phyloP scores from a whole-genome alignment of 2,113 vertebrate species.

The Caranx melampygus region DNA sequence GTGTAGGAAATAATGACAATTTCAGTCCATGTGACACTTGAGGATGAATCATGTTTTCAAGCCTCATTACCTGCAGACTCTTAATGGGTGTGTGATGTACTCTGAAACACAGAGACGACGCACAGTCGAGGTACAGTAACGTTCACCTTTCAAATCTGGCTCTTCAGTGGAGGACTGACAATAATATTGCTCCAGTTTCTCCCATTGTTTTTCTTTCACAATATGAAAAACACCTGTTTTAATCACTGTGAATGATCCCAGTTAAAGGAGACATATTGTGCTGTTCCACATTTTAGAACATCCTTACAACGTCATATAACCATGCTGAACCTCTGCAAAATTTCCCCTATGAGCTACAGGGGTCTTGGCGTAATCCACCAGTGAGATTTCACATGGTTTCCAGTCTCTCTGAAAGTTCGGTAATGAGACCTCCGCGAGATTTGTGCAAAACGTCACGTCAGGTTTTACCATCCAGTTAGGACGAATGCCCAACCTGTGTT shows the following conservation, averaged over 20 bases:
- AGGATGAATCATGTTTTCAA: slow-evolving; percentile 45
- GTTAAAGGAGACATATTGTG: neutral
- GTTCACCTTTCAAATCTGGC: neutral
- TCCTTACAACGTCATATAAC: no score
- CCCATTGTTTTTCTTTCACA: neutral
- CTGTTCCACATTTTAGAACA: no score
- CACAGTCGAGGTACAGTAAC: slow-evolving; percentile 4
- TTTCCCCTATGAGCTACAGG: no score
- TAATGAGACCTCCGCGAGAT: no score
- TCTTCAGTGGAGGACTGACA: neutral
- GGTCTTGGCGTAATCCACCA: no score
- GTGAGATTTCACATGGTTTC: no score
- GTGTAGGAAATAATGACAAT: slow-evolving; percentile 31
- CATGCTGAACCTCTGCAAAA: no score
- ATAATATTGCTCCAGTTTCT: slow-evolving; percentile 24
- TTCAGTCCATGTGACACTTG: neutral
- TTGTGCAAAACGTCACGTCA: no score
- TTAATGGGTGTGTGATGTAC: slow-evolving; percentile 8
- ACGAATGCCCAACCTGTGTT: no score
- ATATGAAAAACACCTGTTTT: neutral
- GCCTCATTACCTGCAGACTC: slow-evolving; percentile 39
- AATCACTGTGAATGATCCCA: slow-evolving; percentile 3
- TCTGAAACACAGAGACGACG: slow-evolving; percentile 5
- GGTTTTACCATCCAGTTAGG: no score
- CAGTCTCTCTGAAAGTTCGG: no score